These are phyloP conservation scores for Lamellibrachia columna DNA, from an alignment of 2,888 invertebrate species.

Conservation along the genomic window DNA sequence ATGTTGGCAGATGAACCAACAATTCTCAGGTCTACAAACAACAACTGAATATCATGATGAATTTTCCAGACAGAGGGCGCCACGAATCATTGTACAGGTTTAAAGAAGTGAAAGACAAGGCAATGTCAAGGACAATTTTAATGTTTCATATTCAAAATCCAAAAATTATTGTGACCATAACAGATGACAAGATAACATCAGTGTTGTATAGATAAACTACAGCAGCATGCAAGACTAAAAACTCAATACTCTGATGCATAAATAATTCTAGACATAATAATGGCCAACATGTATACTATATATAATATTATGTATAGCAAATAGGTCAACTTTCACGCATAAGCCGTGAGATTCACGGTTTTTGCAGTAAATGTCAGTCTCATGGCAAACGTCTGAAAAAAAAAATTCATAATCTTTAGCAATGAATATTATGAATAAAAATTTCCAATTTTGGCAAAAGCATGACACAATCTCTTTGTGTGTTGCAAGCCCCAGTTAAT, in stretches of 20 bases:
- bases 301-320: too few species aligned
- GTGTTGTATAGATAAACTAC: not conserved
- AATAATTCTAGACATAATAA: not conserved
- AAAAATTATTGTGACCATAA: not conserved
- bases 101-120: not conserved
- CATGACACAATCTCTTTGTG: too few species aligned
- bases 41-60: not conserved
- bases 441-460: too few species aligned
- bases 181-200: not conserved
- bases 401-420: too few species aligned
- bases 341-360: too few species aligned
- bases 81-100: not conserved
- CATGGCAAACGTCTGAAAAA: too few species aligned
- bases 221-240: not conserved
- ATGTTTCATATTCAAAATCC: not conserved
- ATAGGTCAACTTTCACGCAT: too few species aligned
- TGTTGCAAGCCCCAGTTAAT: too few species aligned
- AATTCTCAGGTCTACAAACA: too few species aligned
- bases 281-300: not conserved
- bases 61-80: not conserved
- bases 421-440: too few species aligned
- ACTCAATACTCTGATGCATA: not conserved
- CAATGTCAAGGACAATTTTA: not conserved
- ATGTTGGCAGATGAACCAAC: not conserved
- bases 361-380: too few species aligned